A percentile compares a stretch with the other conserved stretches of the same genome.
Evolutionary conservation across 2,113 vertebrate genomes (phyloP).

Genomic region (Triplophysa tibetana): DNA sequence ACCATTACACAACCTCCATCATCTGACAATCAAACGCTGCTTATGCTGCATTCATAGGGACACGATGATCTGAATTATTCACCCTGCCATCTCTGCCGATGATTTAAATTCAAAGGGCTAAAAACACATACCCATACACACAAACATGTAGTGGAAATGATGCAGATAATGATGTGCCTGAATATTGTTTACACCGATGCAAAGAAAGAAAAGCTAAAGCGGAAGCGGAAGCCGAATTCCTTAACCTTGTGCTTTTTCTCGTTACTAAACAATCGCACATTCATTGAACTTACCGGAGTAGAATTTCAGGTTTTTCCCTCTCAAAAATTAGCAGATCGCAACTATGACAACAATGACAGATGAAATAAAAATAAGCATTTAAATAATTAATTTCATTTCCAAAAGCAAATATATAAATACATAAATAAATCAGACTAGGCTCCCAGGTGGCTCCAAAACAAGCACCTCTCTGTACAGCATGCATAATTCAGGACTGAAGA

Average conservation of each 20-base stretch:
- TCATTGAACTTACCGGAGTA: neutral
- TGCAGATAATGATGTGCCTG: conserved; percentile 45
- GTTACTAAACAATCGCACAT: neutral
- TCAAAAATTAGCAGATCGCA: neutral
- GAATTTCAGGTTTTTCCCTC: neutral
- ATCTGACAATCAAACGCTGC: conserved; percentile 69
- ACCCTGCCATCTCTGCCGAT: conserved; percentile 71
- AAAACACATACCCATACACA: conserved; percentile 27
- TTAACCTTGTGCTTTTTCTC: neutral
- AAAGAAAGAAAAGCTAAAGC: neutral
- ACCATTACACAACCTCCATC: conserved; percentile 69
- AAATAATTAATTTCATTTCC: conserved; percentile 53
- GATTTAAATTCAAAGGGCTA: conserved; percentile 63
- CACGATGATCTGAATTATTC: conserved; percentile 81
- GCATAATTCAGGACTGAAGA: conserved; percentile 93
- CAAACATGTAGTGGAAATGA: conserved; percentile 37
- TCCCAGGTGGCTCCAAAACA: conserved; percentile 83
- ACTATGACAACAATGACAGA: conserved; percentile 57
- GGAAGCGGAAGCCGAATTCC: neutral
- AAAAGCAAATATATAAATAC: conserved; percentile 77
- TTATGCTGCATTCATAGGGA: conserved; percentile 77
- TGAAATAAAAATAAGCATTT: conserved; percentile 78
- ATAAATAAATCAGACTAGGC: conserved; percentile 80
- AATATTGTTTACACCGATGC: neutral
- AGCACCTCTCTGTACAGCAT: conserved; percentile 84